Base-by-base conservation (phyloP, 2,797 vertebrate genomes). In the Discoglossus pictus region DNA sequence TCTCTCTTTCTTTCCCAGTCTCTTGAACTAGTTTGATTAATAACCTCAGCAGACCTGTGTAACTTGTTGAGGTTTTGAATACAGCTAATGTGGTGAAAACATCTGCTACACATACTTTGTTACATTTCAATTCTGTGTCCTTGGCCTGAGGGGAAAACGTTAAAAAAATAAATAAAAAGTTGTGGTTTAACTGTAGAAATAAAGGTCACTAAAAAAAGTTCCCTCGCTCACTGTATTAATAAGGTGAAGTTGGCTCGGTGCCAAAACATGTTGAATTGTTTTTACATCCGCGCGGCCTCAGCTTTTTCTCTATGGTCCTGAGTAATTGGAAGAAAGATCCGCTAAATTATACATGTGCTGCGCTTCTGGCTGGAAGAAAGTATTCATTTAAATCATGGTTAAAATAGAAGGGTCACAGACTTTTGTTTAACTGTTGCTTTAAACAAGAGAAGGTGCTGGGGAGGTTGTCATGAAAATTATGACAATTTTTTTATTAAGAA, bases 191-290 rank as follows among this genome's bases (percentile, higher is more conserved):
- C 25, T 39, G 46, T 51, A 38, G 15, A 62, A 12, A 24, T 40
- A 51, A 40, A 62, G 60, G 60, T 51, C 46, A 62, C 12, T n/a
- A 38, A 39, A 61, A 39, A 62, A 62, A 48, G 60, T 50, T 62
- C 31, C 34, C n/a, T 9, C 27, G 35, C 34, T 62, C 34, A 23
- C 34, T 51, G 46, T 31, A 4, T 39, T 51, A 62, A 62, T 61
- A 50, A 39, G 35, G 34, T 25, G 23, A 20, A 62, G n/a, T 48
- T 39, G 46, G 51, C 23, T 62, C 44, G 47, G 38, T 62, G 60
- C 60, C 46, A 62, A 39, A 39, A 11, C 34, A 50, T 40, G 46
- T 62, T 35, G 51, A 21, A 51, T 51, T 62, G 31, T 62, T 61
- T 50, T 40, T 51, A 38, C 44, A 51, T 62, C 46, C 39, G 48